phyloP scores from a whole-genome alignment of 2,113 vertebrate genomes.

The Lycaon pictus region DNA sequence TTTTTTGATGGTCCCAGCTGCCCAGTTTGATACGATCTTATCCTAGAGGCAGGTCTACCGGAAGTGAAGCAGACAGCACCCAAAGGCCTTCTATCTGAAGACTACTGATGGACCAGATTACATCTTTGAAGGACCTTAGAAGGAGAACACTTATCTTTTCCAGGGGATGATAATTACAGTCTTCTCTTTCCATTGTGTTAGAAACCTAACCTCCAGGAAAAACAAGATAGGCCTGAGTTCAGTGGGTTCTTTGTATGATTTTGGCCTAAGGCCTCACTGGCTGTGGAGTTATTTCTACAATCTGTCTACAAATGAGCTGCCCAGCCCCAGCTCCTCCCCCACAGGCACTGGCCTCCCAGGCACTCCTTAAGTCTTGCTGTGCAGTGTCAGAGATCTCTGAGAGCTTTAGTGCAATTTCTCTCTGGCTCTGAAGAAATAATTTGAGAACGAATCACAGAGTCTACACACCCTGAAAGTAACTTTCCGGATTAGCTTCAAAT shows the following conservation, averaged over 20 bases:
- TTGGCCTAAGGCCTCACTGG: neutral
- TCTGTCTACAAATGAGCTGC: neutral
- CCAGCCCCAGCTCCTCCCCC: neutral
- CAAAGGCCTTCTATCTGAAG: neutral
- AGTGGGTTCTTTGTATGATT: neutral
- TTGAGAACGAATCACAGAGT: neutral
- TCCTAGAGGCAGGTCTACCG: neutral
- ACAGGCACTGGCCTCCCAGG: neutral
- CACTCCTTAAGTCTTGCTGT: neutral
- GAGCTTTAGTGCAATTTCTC: neutral
- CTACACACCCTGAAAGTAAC: neutral
- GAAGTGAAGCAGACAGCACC: neutral
- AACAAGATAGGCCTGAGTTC: neutral
- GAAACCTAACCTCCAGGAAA: conserved; percentile 8
- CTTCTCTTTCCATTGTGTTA: conserved; percentile 15
- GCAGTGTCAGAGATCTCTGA: neutral
- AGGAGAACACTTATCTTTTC: neutral
- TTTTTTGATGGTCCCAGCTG: neutral
- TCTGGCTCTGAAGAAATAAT: neutral
- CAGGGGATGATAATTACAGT: neutral
- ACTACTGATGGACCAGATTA: neutral
- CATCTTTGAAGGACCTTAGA: neutral
- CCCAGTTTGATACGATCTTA: neutral
- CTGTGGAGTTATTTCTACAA: neutral
- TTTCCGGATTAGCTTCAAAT: neutral